Conservation (phyloP, 1,140 invertebrate genomes). For the Hirudo medicinalis region DNA sequence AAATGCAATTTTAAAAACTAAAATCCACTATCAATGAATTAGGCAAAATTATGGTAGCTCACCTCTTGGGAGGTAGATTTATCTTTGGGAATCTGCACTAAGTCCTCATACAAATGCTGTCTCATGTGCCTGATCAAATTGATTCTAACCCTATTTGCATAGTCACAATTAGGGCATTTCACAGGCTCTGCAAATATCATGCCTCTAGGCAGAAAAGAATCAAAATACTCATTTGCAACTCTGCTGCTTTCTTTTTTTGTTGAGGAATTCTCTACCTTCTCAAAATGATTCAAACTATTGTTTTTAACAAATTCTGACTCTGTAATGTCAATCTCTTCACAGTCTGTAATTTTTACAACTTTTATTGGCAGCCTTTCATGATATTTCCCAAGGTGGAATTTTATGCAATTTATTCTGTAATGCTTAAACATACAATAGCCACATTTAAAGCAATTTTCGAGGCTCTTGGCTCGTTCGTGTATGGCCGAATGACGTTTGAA, state of each 20-base stretch:
- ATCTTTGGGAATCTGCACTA: background rate
- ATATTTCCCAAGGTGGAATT: conserved; percentile 16
- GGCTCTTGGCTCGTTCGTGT: conserved; percentile 9
- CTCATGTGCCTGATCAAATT: conserved; percentile 21
- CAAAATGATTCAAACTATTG: conserved; percentile 2
- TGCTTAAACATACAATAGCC: conserved; percentile 17
- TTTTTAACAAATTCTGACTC: background rate
- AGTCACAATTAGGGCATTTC: conserved; percentile 20
- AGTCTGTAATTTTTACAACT: background rate
- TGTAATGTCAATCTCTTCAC: conserved; percentile 10
- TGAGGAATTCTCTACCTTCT: background rate
- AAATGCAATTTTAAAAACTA: too few species aligned
- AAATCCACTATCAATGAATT: too few species aligned
- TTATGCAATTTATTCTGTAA: conserved; percentile 12
- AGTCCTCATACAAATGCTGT: conserved; percentile 12
- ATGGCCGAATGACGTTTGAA: conserved; percentile 13
- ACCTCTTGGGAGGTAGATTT: background rate
- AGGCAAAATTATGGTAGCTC: too few species aligned
- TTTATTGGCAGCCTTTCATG: conserved; percentile 15
- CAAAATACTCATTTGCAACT: conserved; percentile 1
- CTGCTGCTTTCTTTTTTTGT: background rate
- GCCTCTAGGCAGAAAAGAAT: conserved; percentile 14
- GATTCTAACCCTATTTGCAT: conserved; percentile 16
- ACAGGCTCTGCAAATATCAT: conserved; percentile 21
- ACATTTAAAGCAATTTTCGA: conserved; percentile 15